These are phyloP conservation scores for Trichonephila inaurata DNA, from an alignment of 1,140 invertebrate species.

Conservation along the genomic window DNA sequence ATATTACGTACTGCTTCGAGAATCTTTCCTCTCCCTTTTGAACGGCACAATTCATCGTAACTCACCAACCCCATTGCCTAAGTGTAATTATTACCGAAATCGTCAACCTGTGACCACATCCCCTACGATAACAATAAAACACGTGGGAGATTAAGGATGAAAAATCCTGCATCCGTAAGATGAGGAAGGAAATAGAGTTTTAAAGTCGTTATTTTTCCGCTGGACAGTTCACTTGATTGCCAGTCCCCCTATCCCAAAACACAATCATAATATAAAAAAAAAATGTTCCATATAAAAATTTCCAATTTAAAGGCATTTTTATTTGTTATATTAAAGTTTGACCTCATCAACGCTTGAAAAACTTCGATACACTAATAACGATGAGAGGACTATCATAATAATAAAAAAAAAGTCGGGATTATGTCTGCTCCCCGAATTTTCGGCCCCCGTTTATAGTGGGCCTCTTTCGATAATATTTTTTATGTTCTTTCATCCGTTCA, in stretches of 20 bases:
- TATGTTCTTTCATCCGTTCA: neutral
- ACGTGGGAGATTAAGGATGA: neutral
- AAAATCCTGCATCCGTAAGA: neutral
- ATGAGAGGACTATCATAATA: neutral
- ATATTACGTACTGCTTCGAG: too few relatives aligned
- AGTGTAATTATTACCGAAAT: neutral
- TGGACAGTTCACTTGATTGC: slow-evolving; percentile 1
- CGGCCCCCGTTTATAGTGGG: neutral
- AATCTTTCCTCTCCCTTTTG: neutral
- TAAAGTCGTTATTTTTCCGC: slow-evolving; percentile 15
- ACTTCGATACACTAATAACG: neutral
- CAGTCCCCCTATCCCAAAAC: neutral
- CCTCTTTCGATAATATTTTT: slow-evolving; percentile 23
- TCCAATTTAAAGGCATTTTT: slow-evolving; percentile 28
- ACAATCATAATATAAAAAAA: neutral
- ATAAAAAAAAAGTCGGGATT: neutral
- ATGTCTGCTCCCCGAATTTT: neutral
- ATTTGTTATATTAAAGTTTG: slow-evolving; percentile 15
- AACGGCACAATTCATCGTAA: neutral
- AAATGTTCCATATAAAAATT: neutral
- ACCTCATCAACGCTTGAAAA: slow-evolving; percentile 32
- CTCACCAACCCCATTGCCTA: neutral
- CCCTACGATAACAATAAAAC: neutral
- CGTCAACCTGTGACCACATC: neutral
- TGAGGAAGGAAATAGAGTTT: slow-evolving; percentile 17